Base-by-base conservation (phyloP, 1,140 invertebrate genomes). In the Zelostemma sp. region DNA sequence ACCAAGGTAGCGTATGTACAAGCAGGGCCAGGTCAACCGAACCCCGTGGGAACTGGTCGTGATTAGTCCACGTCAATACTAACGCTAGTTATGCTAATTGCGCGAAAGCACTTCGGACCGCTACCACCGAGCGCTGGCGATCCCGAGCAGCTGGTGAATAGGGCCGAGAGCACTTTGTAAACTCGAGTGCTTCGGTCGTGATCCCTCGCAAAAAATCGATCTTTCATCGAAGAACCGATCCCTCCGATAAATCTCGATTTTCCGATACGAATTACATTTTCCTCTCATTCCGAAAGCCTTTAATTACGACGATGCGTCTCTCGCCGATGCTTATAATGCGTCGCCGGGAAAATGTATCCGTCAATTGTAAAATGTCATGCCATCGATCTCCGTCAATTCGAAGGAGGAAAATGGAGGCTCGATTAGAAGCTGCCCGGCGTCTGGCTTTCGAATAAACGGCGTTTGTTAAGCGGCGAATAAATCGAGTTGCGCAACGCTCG, bases 31-130 rank as follows among this genome's bases (percentile, higher is more conserved):
- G 65, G 63, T 74, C 76, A 73, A 61, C 72, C 70, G 71, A 76
- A 79, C 79, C 78, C 79, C 80, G 76, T 81, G 79, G 80, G 78
- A 82, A 82, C 80, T 77, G 71, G 76, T 77, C 72, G 77, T 80
- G 79, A 83, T 82, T 82, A 82, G 77, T 80, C 74, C 68, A 80
- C 74, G 77, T 80, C 79, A 82, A 79, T 80, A 72, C 56, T 68
- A 73, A 76, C 74, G 78, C 78, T 83, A 77, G 76, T 80, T 80
- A 82, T 81, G 78, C 80, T 80, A 79, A 82, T 83, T 82, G 80
- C 78, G 75, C 80, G 75, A 76, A 79, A 81, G 78, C 73, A 81
- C 77, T 80, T 81, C 65, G 77, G 70, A n/a, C 69, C 74, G 68
- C 68, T 48, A 71, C 54, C 66, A 41, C 31, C 63, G 46, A 25